Evolutionary conservation across 2,888 invertebrate species (phyloP).

Genomic region (Acanthosoma haemorrhoidale): DNA sequence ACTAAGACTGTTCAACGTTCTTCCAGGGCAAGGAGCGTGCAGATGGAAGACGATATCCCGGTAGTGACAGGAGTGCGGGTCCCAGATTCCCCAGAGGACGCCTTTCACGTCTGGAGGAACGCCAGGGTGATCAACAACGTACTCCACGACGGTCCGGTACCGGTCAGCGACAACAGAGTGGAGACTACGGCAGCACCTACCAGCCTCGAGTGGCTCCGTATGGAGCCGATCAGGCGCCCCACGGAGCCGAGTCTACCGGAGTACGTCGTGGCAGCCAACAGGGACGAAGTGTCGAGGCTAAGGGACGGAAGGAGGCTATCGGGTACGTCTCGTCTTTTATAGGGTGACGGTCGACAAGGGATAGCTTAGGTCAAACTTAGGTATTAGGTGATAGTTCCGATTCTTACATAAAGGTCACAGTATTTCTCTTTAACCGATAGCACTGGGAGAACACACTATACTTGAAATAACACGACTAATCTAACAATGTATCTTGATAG

Average conservation of each 20-base stretch:
- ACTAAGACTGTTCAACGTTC: no score
- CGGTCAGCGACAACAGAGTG: not conserved
- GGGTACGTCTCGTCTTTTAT: slow-evolving; percentile 31
- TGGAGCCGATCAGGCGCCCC: slow-evolving; percentile 37
- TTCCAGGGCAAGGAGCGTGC: slow-evolving; percentile 56
- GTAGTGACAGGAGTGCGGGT: slow-evolving; percentile 76
- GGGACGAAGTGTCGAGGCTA: slow-evolving; percentile 49
- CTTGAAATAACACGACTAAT: no score
- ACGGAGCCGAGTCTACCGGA: slow-evolving; percentile 5
- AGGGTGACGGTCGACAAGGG: no score
- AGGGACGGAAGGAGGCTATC: slow-evolving; percentile 38
- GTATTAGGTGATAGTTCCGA: no score
- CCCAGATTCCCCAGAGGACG: slow-evolving; percentile 77
- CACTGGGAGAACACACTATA: no score
- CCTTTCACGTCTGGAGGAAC: slow-evolving; percentile 74
- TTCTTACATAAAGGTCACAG: no score
- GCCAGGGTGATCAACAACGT: slow-evolving; percentile 82
- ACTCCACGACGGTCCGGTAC: slow-evolving; percentile 37
- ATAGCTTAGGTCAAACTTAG: no score
- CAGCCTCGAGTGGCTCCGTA: slow-evolving; percentile 37
- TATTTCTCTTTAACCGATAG: no score
- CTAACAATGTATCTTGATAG: no score
- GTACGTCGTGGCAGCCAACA: slow-evolving; percentile 62
- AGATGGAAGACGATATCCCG: slow-evolving; percentile 66
- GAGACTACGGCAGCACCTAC: not conserved